Conservation (phyloP, 2,888 invertebrate genomes). For the Diadromus collaris region DNA sequence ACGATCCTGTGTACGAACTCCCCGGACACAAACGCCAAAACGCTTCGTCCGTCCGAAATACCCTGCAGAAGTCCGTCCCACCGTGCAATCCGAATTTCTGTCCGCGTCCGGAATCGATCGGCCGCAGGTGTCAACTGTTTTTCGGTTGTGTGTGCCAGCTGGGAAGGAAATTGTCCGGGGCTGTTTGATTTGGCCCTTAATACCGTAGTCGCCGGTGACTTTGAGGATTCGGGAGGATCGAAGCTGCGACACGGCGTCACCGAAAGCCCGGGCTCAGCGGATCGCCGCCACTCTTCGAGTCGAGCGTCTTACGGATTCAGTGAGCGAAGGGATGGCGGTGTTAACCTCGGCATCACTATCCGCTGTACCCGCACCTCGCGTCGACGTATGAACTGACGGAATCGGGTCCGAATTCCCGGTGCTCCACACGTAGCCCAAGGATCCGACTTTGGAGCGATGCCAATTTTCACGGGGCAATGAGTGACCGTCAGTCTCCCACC, state of each 20-base stretch:
- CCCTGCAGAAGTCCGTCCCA: background rate
- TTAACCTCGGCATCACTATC: conserved; percentile 32
- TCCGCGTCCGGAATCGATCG: background rate
- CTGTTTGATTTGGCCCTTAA: conserved; percentile 28
- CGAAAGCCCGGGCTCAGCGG: background rate
- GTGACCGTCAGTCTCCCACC: conserved; percentile 33
- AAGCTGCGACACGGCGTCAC: background rate
- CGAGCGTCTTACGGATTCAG: conserved; percentile 12
- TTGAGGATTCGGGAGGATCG: conserved; percentile 5
- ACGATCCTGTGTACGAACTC: background rate
- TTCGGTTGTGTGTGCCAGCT: background rate
- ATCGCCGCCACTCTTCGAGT: background rate
- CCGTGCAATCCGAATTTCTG: background rate
- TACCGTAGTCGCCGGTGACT: background rate
- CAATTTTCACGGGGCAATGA: conserved; percentile 34
- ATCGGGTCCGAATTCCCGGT: conserved; percentile 33
- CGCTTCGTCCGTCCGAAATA: background rate
- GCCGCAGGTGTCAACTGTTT: conserved; percentile 10
- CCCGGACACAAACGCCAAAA: background rate
- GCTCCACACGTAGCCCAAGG: conserved; percentile 35
- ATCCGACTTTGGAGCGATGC: conserved; percentile 50
- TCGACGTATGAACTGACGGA: conserved; percentile 29
- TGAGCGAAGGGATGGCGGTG: conserved; percentile 5
- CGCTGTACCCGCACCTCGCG: conserved; percentile 5
- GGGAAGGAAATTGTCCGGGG: conserved; percentile 18